A percentile compares a stretch with the other conserved stretches of the same genome.
phyloP scores from a whole-genome alignment of 1,140 invertebrate species.

The Limonius californicus region DNA sequence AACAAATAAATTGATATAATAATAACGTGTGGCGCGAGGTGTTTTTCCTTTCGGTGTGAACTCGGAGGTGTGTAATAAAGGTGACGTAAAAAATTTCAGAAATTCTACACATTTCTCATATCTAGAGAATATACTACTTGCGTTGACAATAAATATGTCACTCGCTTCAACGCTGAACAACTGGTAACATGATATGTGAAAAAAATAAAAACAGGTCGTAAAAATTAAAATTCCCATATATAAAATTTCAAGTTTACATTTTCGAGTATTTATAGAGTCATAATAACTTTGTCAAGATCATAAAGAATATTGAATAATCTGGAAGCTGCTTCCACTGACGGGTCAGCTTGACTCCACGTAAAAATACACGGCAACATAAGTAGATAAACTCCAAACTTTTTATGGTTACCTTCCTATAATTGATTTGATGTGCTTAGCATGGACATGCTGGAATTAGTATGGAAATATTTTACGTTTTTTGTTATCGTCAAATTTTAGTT shows the following conservation, averaged over 20 bases:
- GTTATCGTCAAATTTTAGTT: no score
- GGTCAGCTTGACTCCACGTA: slow-evolving; percentile 9
- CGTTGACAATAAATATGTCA: slow-evolving; percentile 21
- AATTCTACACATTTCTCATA: slow-evolving; percentile 12
- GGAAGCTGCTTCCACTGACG: slow-evolving; percentile 13
- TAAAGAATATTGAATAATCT: slow-evolving; percentile 22
- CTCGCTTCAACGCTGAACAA: slow-evolving; percentile 16
- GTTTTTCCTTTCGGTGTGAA: background rate
- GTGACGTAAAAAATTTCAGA: background rate
- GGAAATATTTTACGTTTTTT: background rate
- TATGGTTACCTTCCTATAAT: background rate
- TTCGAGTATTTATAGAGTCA: slow-evolving; percentile 23
- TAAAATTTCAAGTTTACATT: slow-evolving; percentile 22
- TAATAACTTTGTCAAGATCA: slow-evolving; percentile 24
- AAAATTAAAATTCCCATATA: slow-evolving; percentile 25
- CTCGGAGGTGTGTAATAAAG: background rate
- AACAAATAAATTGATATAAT: slow-evolving; percentile 8
- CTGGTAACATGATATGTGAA: slow-evolving; percentile 19
- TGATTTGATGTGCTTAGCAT: background rate
- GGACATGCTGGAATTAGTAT: background rate
- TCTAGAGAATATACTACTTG: slow-evolving; percentile 10
- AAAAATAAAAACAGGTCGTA: slow-evolving; percentile 18
- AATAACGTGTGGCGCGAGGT: background rate
- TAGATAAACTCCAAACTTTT: background rate
- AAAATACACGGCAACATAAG: background rate